Evolutionary conservation across 2,797 vertebrate genomes (phyloP).

Genomic region (Lagocephalus sceleratus): DNA sequence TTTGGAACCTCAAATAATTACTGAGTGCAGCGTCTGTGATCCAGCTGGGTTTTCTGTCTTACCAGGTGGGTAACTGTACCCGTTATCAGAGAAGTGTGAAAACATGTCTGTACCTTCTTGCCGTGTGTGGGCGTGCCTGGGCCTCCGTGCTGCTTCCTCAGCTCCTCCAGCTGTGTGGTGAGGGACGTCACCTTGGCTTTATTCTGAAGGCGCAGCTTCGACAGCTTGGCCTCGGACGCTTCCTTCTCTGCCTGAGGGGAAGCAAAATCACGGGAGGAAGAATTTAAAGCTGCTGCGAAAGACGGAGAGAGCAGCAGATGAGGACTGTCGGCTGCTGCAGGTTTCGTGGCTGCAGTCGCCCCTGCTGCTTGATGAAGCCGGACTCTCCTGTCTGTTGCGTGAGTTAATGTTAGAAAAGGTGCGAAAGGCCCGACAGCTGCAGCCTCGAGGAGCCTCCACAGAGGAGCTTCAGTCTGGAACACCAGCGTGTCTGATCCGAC

Average conservation of each 20-base stretch:
- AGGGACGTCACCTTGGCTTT: slow-evolving; percentile 88
- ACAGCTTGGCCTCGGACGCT: slow-evolving; percentile 80
- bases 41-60: too few relatives aligned
- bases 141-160: slow-evolving; percentile 77
- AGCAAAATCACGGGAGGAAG: not conserved
- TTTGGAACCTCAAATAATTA: too few relatives aligned
- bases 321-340: too few relatives aligned
- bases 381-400: too few relatives aligned
- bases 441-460: too few relatives aligned
- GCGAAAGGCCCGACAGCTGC: not conserved
- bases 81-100: not conserved
- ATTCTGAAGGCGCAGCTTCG: slow-evolving; percentile 87
- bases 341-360: too few relatives aligned
- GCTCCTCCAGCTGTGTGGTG: slow-evolving; percentile 81
- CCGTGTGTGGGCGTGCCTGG: slow-evolving; percentile 67
- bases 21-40: too few relatives aligned
- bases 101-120: slow-evolving; percentile 69
- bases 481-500: too few relatives aligned
- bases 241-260: slow-evolving; percentile 82
- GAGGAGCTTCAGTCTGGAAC: too few relatives aligned
- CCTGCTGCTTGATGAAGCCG: too few relatives aligned
- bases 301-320: not conserved
- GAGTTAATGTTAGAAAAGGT: too few relatives aligned
- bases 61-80: too few relatives aligned
- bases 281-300: not conserved